phyloP scores from a whole-genome alignment of 2,113 vertebrate species.

The Mirounga angustirostris region DNA sequence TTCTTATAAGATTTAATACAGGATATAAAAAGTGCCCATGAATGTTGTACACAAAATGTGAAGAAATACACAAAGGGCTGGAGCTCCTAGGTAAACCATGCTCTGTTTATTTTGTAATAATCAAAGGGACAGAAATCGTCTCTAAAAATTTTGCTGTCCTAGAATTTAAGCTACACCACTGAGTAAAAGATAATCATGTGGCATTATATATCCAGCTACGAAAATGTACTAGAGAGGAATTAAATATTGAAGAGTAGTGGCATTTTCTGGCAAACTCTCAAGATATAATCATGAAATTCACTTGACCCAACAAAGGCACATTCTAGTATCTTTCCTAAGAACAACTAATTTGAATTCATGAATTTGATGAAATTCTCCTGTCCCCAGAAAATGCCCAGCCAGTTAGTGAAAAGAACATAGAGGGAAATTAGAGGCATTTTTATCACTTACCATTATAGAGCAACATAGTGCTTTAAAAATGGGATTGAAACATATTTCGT shows the following conservation, averaged over 20 bases:
- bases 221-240: constrained; percentile 9
- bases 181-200: constrained; percentile 41
- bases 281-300: constrained; percentile 38
- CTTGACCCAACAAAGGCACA: constrained; percentile 51
- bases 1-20: neutral
- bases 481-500: neutral
- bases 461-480: constrained; percentile 20
- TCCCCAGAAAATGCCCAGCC: constrained; percentile 44
- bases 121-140: neutral
- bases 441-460: neutral
- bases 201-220: constrained; percentile 1
- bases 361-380: constrained; percentile 20
- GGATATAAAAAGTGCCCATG: neutral
- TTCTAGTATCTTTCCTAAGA: constrained; percentile 49
- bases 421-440: constrained; percentile 51
- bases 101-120: constrained; percentile 46
- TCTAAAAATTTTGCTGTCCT: constrained; percentile 12
- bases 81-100: neutral
- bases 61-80: neutral
- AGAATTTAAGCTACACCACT: constrained; percentile 20
- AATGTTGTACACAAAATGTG: neutral
- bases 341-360: constrained; percentile 43
- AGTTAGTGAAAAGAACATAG: neutral
- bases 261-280: constrained; percentile 56
- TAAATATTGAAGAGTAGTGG: neutral